Evolutionary conservation across 2,797 vertebrate genomes (phyloP).

Genomic region (Atherinosoma microstoma): DNA sequence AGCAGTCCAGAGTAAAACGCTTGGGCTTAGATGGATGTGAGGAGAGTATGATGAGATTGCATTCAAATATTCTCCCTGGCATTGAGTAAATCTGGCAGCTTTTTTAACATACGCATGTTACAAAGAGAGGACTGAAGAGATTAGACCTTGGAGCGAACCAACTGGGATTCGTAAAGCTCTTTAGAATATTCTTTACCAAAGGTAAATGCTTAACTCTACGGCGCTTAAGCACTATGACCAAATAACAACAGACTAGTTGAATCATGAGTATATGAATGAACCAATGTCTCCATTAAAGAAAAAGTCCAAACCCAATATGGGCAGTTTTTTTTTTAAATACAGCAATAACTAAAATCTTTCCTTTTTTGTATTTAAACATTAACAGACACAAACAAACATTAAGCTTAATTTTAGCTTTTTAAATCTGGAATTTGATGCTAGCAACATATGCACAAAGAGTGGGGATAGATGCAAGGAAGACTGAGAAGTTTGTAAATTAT

Average conservation of each 20-base stretch:
- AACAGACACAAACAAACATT: neutral
- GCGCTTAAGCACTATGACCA: neutral
- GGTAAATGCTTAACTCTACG: constrained; percentile 38
- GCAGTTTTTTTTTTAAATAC: neutral
- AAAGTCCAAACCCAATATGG: neutral
- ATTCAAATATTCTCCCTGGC: constrained; percentile 54
- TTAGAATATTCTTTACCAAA: constrained; percentile 10
- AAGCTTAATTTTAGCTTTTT: neutral
- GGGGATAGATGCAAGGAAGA: neutral
- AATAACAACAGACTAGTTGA: neutral
- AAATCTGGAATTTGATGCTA: neutral
- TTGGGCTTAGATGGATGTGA: constrained; percentile 14
- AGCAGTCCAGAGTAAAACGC: constrained; percentile 30
- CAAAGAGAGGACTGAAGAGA: constrained; percentile 29
- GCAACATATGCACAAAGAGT: neutral
- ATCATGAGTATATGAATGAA: neutral
- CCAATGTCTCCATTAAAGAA: neutral
- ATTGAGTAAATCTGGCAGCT: constrained; percentile 55
- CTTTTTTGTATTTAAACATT: neutral
- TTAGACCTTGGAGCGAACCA: constrained; percentile 36
- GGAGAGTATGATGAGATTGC: constrained; percentile 31
- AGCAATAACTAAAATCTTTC: neutral
- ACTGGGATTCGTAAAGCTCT: constrained; percentile 17
- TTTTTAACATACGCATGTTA: constrained; percentile 39
- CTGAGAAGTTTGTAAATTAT: too few species aligned